These are phyloP conservation scores for Ormyrus rosae DNA, from an alignment of 2,888 invertebrate species.

Conservation along the genomic window DNA sequence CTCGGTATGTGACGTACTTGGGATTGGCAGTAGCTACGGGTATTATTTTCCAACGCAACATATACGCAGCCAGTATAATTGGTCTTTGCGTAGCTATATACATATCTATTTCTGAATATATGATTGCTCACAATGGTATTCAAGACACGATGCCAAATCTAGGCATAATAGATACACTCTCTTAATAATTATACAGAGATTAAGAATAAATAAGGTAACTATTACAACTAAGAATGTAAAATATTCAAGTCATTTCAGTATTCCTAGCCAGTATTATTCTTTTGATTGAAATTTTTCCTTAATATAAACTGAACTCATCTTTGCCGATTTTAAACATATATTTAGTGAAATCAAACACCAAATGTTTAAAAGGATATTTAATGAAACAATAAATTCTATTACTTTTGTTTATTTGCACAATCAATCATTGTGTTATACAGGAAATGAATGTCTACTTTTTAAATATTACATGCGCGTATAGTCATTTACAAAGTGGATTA, in stretches of 20 bases:
- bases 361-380: neutral
- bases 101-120: conserved; percentile 91
- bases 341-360: neutral
- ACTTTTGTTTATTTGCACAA: conserved; percentile 41
- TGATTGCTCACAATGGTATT: conserved; percentile 73
- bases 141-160: conserved; percentile 68
- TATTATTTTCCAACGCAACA: conserved; percentile 89
- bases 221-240: conserved; percentile 22
- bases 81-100: conserved; percentile 89
- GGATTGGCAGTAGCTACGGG: conserved; percentile 90
- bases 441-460: conserved; percentile 26
- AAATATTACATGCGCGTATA: conserved; percentile 14
- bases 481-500: conserved; percentile 35
- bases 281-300: neutral
- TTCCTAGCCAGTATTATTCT: conserved; percentile 36
- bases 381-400: conserved; percentile 32
- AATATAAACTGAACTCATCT: neutral
- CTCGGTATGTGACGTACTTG: conserved; percentile 89
- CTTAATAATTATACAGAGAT: conserved; percentile 36
- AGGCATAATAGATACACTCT: conserved; percentile 58
- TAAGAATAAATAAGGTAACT: conserved; percentile 30
- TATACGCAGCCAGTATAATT: conserved; percentile 85
- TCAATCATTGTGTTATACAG: conserved; percentile 31
- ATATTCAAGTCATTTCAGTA: conserved; percentile 27
- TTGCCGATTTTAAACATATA: neutral